A percentile compares a stretch with the other conserved stretches of the same genome.
These are phyloP conservation scores for Willisornis vidua DNA, from an alignment of 2,113 vertebrate species.

Conservation along the genomic window DNA sequence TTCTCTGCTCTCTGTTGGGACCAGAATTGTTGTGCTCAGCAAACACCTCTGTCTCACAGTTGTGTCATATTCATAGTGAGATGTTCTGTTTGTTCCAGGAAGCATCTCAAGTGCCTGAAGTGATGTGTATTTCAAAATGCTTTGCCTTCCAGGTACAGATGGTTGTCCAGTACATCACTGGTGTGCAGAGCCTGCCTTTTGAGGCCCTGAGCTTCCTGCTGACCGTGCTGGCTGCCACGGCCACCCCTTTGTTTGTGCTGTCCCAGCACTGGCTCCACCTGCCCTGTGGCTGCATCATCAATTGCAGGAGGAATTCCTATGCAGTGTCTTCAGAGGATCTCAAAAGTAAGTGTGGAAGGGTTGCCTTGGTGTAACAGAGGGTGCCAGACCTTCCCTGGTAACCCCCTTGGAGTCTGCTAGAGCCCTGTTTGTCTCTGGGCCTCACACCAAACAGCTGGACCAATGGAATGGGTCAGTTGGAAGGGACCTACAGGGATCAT, in stretches of 20 bases:
- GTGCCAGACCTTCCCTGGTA: background rate
- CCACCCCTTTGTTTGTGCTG: slow-evolving; percentile 90
- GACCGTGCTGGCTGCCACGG: slow-evolving; percentile 84
- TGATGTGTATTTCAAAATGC: background rate
- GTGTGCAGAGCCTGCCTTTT: slow-evolving; percentile 79
- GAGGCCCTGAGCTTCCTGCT: slow-evolving; percentile 91
- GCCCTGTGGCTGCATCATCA: slow-evolving; percentile 96
- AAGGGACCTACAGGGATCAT: background rate
- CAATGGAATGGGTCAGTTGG: background rate
- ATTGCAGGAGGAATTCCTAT: slow-evolving; percentile 78
- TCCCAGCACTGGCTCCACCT: slow-evolving; percentile 92
- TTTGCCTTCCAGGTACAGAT: slow-evolving; percentile 84
- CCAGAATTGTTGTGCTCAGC: background rate
- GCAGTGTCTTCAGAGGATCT: slow-evolving; percentile 55
- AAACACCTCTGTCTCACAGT: background rate
- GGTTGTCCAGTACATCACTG: slow-evolving; percentile 80
- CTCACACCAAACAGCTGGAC: background rate
- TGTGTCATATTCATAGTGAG: background rate
- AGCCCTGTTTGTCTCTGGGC: background rate
- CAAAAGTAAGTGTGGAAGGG: slow-evolving; percentile 66
- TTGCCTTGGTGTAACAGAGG: background rate
- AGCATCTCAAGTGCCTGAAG: background rate
- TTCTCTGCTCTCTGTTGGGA: background rate
- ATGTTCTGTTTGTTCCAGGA: slow-evolving; percentile 14
- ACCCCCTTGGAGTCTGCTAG: background rate